Evolutionary conservation across 2,888 invertebrate genomes (phyloP).

Genomic region (Acrobasis consociella): DNA sequence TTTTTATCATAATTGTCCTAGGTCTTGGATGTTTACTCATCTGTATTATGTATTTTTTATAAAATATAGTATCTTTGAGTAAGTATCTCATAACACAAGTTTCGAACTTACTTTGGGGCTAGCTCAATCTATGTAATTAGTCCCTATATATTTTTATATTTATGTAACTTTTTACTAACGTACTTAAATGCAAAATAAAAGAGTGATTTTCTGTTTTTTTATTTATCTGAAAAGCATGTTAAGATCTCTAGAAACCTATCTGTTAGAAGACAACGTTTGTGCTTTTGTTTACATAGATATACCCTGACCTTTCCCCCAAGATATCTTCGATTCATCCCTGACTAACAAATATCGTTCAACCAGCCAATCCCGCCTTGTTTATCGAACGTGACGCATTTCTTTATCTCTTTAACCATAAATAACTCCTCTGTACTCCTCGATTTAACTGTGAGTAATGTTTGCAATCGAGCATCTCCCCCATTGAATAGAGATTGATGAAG

Average conservation of each 20-base stretch:
- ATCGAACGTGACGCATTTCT: constrained; percentile 71
- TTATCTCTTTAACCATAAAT: constrained; percentile 71
- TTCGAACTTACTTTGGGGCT: too few relatives aligned
- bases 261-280: not conserved
- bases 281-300: not conserved
- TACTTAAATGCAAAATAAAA: too few relatives aligned
- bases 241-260: not conserved
- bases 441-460: not conserved
- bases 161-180: too few relatives aligned
- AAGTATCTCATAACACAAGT: too few relatives aligned
- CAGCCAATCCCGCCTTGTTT: constrained; percentile 49
- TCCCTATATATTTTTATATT: too few relatives aligned
- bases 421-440: constrained; percentile 56
- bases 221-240: not conserved
- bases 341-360: not conserved
- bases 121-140: too few relatives aligned
- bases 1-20: too few relatives aligned
- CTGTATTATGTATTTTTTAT: too few relatives aligned
- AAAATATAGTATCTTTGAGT: too few relatives aligned
- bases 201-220: too few relatives aligned
- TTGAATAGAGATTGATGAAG: constrained; percentile 2
- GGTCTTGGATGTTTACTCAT: too few relatives aligned
- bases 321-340: not conserved
- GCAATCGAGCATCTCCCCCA: constrained; percentile 2
- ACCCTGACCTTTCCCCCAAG: too few relatives aligned